A percentile compares a stretch with the other conserved stretches of the same genome.
Conservation (phyloP, 2,797 vertebrate genomes). For the Hippopotamyrus pictus region DNA sequence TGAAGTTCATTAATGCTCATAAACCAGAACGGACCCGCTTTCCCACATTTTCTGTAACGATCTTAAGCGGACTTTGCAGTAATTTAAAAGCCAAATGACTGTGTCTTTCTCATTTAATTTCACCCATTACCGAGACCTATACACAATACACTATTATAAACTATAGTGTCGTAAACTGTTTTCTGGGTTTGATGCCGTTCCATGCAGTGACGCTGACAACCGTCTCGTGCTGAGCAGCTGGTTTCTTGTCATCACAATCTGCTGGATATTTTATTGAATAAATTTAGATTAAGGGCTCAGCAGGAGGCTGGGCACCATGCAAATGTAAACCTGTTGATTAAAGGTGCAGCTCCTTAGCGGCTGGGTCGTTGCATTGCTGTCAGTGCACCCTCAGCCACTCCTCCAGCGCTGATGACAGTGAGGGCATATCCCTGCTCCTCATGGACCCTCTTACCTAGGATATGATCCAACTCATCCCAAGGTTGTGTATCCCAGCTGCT, state of each 20-base stretch:
- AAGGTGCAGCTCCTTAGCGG: neutral
- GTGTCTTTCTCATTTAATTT: neutral
- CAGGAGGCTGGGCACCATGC: neutral
- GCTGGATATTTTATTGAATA: neutral
- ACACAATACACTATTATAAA: neutral
- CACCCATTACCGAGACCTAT: neutral
- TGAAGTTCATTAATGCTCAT: neutral
- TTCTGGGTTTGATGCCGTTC: neutral
- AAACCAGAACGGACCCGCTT: neutral
- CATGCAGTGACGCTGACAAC: neutral
- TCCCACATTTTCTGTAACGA: neutral
- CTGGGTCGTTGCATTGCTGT: neutral
- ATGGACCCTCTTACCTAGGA: neutral
- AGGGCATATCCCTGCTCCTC: neutral
- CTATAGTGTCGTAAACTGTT: neutral
- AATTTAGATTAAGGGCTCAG: neutral
- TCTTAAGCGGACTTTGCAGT: neutral
- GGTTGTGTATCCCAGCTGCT: neutral
- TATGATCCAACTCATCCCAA: neutral
- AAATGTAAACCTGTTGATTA: neutral
- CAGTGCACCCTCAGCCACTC: neutral
- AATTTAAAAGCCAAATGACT: neutral
- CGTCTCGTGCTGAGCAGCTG: neutral
- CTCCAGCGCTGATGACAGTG: neutral
- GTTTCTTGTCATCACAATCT: neutral